A percentile compares a stretch with the other conserved stretches of the same genome.
These are phyloP conservation scores for Sminthurinus aureus DNA, from an alignment of 2,888 invertebrate genomes.

Conservation along the genomic window DNA sequence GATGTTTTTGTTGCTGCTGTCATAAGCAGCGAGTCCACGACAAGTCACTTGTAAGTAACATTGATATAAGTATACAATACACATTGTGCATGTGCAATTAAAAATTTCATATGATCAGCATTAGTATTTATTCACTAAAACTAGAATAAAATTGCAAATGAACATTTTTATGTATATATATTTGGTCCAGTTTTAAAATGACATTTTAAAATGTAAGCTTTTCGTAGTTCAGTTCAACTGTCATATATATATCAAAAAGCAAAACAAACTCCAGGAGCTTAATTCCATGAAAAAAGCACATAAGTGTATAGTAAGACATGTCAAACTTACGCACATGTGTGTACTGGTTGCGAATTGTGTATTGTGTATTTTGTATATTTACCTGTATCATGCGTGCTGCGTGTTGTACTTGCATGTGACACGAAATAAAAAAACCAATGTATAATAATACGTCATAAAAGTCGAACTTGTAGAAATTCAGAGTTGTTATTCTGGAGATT, in stretches of 20 bases:
- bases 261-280: not conserved
- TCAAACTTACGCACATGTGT: too few species aligned
- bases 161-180: too few species aligned
- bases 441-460: not conserved
- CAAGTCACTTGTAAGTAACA: constrained; percentile 34
- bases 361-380: not conserved
- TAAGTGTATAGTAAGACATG: not conserved
- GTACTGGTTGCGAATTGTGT: too few species aligned
- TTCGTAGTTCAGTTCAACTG: too few species aligned
- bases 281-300: not conserved
- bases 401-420: not conserved
- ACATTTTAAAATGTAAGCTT: too few species aligned
- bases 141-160: too few species aligned
- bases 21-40: constrained; percentile 35
- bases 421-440: not conserved
- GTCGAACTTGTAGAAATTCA: too few species aligned
- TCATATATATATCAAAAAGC: not conserved
- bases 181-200: too few species aligned
- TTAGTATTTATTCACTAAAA: too few species aligned
- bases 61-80: not conserved
- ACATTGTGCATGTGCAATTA: too few species aligned
- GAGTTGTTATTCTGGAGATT: too few species aligned
- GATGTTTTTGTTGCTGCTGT: constrained; percentile 23
- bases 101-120: too few species aligned
- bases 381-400: not conserved